phyloP scores from a whole-genome alignment of 64 coral and sea anemone genomes.

The Hydrozoanthus tunicans region DNA sequence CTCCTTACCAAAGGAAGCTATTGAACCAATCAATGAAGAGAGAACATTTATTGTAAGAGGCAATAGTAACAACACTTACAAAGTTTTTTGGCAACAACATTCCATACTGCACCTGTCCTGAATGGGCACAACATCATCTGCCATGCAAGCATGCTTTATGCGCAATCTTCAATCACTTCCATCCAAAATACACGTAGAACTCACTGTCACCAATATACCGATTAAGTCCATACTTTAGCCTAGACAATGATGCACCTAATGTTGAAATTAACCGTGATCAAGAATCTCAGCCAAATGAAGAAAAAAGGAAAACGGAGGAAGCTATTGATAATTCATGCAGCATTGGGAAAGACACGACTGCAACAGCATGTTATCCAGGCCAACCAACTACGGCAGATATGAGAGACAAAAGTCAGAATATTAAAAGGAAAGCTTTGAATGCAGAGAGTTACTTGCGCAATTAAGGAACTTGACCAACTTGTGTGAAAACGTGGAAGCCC shows the following conservation, averaged over 20 bases:
- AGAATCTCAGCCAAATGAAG: neutral
- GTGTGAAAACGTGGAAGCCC: slow-evolving; percentile 34
- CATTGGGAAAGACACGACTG: neutral
- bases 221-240: slow-evolving; percentile 22
- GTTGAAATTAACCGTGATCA: neutral
- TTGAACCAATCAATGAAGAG: neutral
- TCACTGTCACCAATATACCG: slow-evolving; percentile 6
- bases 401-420: neutral
- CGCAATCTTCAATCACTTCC: slow-evolving; percentile 18
- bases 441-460: slow-evolving; percentile 9
- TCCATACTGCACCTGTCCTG: slow-evolving; percentile 19
- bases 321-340: neutral
- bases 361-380: neutral
- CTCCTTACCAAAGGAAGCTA: slow-evolving; percentile 19
- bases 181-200: slow-evolving; percentile 29
- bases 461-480: slow-evolving; percentile 22
- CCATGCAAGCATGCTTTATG: slow-evolving; percentile 37
- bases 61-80: neutral
- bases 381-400: neutral
- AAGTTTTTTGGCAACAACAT: slow-evolving; percentile 38
- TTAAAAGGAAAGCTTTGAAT: slow-evolving; percentile 13
- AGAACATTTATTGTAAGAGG: neutral
- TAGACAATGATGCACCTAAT: slow-evolving; percentile 11
- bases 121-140: slow-evolving; percentile 26
- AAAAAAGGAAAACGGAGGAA: neutral